phyloP scores from a whole-genome alignment of 2,888 invertebrate genomes.

The Flexamia atlantica region DNA sequence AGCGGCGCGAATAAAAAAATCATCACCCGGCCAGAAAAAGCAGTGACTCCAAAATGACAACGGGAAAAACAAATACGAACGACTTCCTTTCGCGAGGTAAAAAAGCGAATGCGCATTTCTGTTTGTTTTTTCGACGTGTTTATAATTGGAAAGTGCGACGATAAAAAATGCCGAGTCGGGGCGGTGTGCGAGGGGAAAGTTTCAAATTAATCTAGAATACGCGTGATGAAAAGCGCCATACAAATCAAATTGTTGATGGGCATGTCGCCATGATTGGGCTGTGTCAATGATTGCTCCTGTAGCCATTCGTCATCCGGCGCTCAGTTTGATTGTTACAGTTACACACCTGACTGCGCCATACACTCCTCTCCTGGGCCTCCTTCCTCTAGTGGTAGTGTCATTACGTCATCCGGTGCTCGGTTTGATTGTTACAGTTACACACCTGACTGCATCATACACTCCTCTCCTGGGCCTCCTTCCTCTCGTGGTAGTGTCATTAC shows the following conservation, averaged over 20 bases:
- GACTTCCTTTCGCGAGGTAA: slow-evolving; percentile 56
- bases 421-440: too few relatives aligned
- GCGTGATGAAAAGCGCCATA: slow-evolving; percentile 57
- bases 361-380: neutral
- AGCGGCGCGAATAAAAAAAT: slow-evolving; percentile 61
- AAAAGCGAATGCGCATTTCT: slow-evolving; percentile 63
- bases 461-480: too few relatives aligned
- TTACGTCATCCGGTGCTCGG: too few relatives aligned
- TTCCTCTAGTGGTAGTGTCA: too few relatives aligned
- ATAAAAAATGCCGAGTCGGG: slow-evolving; percentile 60
- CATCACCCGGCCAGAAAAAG: slow-evolving; percentile 60
- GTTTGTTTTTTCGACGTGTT: slow-evolving; percentile 61
- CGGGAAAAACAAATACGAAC: slow-evolving; percentile 62
- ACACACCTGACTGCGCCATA: slow-evolving; percentile 4
- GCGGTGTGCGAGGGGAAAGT: slow-evolving; percentile 40
- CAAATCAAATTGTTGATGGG: slow-evolving; percentile 64
- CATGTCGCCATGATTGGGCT: slow-evolving; percentile 50
- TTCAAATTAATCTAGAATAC: slow-evolving; percentile 65
- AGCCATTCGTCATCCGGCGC: slow-evolving; percentile 37
- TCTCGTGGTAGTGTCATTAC: too few relatives aligned
- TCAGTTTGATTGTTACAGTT: slow-evolving; percentile 22
- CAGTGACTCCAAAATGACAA: slow-evolving; percentile 60
- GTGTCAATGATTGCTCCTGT: slow-evolving; percentile 52
- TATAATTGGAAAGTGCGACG: slow-evolving; percentile 63
- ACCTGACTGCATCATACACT: too few relatives aligned